Percentiles rank a stretch among this genome's conserved stretches.
Evolutionary conservation across 2,888 invertebrate species (phyloP).

Genomic region (Ormyrus rosae): DNA sequence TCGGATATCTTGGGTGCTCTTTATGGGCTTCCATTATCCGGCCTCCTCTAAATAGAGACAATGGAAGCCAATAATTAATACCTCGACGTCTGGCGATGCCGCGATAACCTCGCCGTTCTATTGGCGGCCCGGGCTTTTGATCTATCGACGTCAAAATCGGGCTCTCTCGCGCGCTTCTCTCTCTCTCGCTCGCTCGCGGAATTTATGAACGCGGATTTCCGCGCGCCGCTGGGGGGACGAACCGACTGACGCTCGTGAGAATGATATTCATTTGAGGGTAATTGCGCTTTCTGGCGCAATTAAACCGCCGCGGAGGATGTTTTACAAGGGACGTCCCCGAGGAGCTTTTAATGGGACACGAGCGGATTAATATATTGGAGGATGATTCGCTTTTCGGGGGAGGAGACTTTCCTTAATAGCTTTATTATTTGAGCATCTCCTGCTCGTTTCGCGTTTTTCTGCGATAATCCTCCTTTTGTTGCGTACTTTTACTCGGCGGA

Average conservation of each 20-base stretch:
- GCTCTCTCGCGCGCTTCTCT: conserved; percentile 38
- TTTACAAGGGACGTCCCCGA: not conserved
- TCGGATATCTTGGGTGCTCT: conserved; percentile 45
- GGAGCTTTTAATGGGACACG: not conserved
- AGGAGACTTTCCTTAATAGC: too few species aligned
- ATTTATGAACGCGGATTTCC: conserved; percentile 56
- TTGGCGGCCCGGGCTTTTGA: conserved; percentile 53
- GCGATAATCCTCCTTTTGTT: too few species aligned
- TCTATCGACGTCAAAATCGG: conserved; percentile 55
- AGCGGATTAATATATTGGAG: not conserved
- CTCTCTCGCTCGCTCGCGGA: conserved; percentile 26
- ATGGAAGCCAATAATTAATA: conserved; percentile 58
- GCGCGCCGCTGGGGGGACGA: not conserved
- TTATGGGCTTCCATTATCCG: conserved; percentile 52
- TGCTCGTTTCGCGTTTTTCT: not conserved
- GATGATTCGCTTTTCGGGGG: not conserved
- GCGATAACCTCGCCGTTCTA: conserved; percentile 48
- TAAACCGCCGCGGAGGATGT: conserved; percentile 6
- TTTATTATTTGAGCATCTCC: not conserved
- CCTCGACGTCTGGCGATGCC: conserved; percentile 55
- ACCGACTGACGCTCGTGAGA: conserved; percentile 39
- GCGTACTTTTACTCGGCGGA: too few species aligned
- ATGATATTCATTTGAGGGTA: conserved; percentile 55
- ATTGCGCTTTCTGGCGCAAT: conserved; percentile 49
- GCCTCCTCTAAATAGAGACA: conserved; percentile 58